Base-by-base conservation (phyloP, 2,888 invertebrate species). In the Agrochola lychnidis region DNA sequence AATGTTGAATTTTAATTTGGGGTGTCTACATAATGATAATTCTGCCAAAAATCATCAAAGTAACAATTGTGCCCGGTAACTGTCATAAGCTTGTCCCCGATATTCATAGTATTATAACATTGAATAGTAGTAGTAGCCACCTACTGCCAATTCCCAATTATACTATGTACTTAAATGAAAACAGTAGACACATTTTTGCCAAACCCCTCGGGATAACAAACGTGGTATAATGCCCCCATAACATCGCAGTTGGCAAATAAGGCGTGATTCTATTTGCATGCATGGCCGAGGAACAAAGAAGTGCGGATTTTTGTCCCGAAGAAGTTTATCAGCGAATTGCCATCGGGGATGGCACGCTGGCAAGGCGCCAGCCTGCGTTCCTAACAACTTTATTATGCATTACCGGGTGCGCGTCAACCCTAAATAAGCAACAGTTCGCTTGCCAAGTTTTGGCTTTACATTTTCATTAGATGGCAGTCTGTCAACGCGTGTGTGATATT, bases 371-470 rank as follows among this genome's bases (percentile, higher is more conserved):
- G 90, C 78, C 82, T 88, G 86, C 86, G 85, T 92, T 91, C 89
- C 92, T 94, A 94, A 94, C 94, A 94, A 94, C 94, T 95, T 95
- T 95, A 95, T 95, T 95, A 95, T 95, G 95, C 94, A 95, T 95
- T 94, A 94, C 93, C 91, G 90, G 87, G 91, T 90, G 92, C 93
- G 92, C 91, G 92, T 91, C 92, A 91, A 91, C 92, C 84, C 94
- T 94, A 95, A 96, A 95, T 95, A 95, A 95, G 94, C 93, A 93
- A 93, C 92, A 92, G 92, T 92, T 92, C 91, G 91, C 92, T 94
- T 94, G 96, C 96, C 96, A 96, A 96, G 93, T 96, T 95, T 93
- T 85, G 91, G 91, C 92, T 94, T 94, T 93, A 95, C 94, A 94
- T 95, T 95, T 95, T 95, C 94, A 95, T 95, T 94, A 95, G 94